Evolutionary conservation across 2,113 vertebrate genomes (phyloP), one percentile per base, ranked within the genome.

Genomic region (Xiphophorus couchianus): DNA sequence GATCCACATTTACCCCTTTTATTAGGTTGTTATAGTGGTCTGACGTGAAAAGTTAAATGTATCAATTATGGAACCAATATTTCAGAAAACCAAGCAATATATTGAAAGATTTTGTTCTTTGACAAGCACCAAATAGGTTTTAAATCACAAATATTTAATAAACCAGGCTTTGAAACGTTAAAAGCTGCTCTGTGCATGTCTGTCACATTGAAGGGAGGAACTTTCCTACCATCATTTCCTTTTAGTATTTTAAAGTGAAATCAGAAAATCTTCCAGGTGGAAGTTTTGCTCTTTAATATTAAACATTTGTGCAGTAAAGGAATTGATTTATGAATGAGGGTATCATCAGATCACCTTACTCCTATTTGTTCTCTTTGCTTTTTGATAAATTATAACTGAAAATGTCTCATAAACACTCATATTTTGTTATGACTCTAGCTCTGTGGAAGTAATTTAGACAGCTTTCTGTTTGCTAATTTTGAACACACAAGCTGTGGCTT

Each of bases 381-480:
- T 65, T 14, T 66, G 60, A 37, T 35, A 29, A n/a, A 35, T 25
- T 37, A 27, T 64, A n/a, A 70, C 17, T 19, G 28, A 9, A 25
- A 44, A 25, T 22, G 25, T 22, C 11, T 28, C 37, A 19, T 58
- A 54, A 25, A 31, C 48, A 58, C 58, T 31, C 8, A 51, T 74
- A 42, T 72, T 65, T 13, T 48, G 58, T 30, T 71, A 85, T 77
- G 78, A 76, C 71, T 79, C 2, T 51, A 30, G 3, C 31, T 39
- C 28, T 58, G 12, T 63, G 3, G 12, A 42, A 66, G 60, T 73
- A 69, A 84, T 66, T 27, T 4, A 31, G 27, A 60, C 69, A 71
- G 58, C 81, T 78, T 25, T 69, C 64, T 73, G 37, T 58, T 74
- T 75, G 70, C 68, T 76, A n/a, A 76, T 78, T 39, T 69, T 74